phyloP scores from a whole-genome alignment of 2,888 invertebrate genomes.

The Amiota mariae region DNA sequence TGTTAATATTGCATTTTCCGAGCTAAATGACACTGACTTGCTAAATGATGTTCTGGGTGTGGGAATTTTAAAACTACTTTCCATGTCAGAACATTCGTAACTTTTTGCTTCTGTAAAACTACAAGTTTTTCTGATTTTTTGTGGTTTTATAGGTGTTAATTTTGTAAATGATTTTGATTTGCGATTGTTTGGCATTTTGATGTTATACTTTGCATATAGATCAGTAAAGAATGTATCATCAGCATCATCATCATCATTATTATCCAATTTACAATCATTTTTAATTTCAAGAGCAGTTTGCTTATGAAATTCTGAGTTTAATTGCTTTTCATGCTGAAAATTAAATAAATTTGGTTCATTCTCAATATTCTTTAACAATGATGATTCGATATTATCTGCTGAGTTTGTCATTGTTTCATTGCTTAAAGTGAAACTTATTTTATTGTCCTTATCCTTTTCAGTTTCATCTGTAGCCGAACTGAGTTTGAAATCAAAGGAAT shows the following conservation, averaged over 20 bases:
- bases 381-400: no score
- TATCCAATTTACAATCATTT: no score
- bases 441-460: no score
- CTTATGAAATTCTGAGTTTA: no score
- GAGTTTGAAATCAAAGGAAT: no score
- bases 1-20: neutral
- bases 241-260: neutral
- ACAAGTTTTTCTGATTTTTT: constrained; percentile 4
- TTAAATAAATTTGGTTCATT: no score
- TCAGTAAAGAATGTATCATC: constrained; percentile 8
- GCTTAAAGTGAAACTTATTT: no score
- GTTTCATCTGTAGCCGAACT: no score
- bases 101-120: constrained; percentile 29
- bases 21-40: neutral
- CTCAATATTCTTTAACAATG: no score
- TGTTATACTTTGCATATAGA: neutral
- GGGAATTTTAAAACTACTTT: neutral
- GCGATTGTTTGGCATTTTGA: neutral
- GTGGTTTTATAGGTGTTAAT: neutral
- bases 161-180: constrained; percentile 15
- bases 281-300: no score
- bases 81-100: neutral
- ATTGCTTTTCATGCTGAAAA: no score
- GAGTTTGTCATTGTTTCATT: no score
- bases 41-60: neutral